Conservation (phyloP, 1,140 invertebrate species). For the Eriosoma lanigerum region DNA sequence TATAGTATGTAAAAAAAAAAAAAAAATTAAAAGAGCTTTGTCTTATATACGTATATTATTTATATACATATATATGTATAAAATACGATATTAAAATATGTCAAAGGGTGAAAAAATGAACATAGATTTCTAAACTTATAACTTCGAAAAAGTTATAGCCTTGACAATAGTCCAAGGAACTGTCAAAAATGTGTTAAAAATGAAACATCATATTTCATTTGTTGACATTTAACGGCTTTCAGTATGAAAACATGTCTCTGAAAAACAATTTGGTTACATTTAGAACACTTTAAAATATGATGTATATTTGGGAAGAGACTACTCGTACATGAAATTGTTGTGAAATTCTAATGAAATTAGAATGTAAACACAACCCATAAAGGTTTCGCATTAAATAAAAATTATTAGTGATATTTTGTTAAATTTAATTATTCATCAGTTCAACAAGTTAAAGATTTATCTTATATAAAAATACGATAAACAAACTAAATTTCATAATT, state of each 20-base stretch:
- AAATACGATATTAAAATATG: no score
- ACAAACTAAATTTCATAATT: no score
- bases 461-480: no score
- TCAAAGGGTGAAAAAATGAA: background rate
- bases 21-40: no score
- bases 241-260: background rate
- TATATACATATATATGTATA: no score
- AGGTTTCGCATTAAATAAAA: background rate
- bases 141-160: background rate
- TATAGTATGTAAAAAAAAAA: no score
- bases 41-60: no score
- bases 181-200: background rate
- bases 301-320: background rate
- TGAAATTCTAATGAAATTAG: no score
- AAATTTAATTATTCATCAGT: background rate
- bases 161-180: background rate
- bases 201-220: conserved; percentile 2
- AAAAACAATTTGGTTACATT: background rate
- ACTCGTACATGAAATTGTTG: no score
- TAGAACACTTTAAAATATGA: background rate
- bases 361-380: no score
- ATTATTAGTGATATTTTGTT: background rate
- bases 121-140: background rate
- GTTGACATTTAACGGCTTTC: background rate
- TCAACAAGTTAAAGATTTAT: background rate